Percentiles rank a stretch among this genome's conserved stretches.
Evolutionary conservation across 2,888 invertebrate species (phyloP).

Genomic region (Drosophila birchii): DNA sequence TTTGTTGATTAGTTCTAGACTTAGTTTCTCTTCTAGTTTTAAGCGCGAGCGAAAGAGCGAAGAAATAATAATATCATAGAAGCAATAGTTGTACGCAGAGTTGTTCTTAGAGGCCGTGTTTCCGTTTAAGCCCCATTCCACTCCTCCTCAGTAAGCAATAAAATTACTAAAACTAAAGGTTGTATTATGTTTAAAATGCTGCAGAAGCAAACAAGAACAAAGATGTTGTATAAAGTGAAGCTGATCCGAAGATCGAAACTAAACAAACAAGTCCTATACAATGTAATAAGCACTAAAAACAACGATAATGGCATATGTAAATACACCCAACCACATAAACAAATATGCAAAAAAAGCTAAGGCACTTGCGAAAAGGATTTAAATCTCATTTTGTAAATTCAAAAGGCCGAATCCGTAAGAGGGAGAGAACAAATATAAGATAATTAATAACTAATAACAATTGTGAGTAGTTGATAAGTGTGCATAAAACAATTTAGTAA

Average conservation of each 20-base stretch:
- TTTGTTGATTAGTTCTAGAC: conserved; percentile 83
- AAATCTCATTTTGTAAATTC: conserved; percentile 55
- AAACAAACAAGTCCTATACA: conserved; percentile 60
- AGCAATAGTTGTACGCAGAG: conserved; percentile 34
- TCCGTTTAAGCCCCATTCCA: conserved; percentile 19
- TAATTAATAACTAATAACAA: conserved; percentile 50
- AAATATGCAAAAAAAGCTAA: conserved; percentile 51
- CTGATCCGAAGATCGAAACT: conserved; percentile 23
- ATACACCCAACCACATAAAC: conserved; percentile 39
- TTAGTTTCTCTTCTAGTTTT: conserved; percentile 72
- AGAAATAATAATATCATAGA: conserved; percentile 47
- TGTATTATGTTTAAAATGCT: conserved; percentile 74
- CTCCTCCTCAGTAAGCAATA: conserved; percentile 43
- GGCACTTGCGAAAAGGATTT: conserved; percentile 48
- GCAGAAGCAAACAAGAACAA: conserved; percentile 38
- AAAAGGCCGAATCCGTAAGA: conserved; percentile 32
- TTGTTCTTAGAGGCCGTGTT: conserved; percentile 37
- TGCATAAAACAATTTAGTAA: conserved; percentile 70
- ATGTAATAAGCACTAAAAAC: conserved; percentile 56
- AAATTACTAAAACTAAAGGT: conserved; percentile 64
- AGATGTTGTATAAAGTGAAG: conserved; percentile 37
- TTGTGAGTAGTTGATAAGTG: conserved; percentile 77
- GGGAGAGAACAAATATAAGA: conserved; percentile 18
- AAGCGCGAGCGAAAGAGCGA: conserved; percentile 48
- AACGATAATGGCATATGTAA: conserved; percentile 38